Base-by-base conservation (phyloP, 2,888 invertebrate genomes). In the Andrena hattorfiana region DNA sequence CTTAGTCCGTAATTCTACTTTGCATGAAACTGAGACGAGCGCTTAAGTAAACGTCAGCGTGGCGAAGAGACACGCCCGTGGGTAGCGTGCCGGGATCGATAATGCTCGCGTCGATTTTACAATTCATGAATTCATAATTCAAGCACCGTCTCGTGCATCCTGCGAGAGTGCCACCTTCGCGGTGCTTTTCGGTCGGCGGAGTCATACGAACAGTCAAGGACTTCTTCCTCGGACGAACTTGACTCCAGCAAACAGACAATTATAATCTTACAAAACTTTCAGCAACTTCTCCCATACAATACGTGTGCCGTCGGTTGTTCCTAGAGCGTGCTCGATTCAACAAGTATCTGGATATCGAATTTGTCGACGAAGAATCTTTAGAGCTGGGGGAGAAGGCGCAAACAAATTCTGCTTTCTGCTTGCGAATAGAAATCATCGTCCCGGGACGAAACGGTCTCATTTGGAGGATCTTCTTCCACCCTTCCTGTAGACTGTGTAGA, bases 111-210 rank as follows among this genome's bases (percentile, higher is more conserved):
- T 86, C 89, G 91, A 91, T 92, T 92, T 92, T 89, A 91, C 91
- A 91, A 91, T 92, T 92, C 90, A 91, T 91, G 91, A 92, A 92
- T 92, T 89, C 90, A 92, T 92, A 92, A 92, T 92, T 92, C 90
- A 89, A 90, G 88, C 84, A 72, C 77, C 84, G 83, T 82, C 87
- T 85, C 67, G 63, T 59, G 60, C 83, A 83, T 85, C 85, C 84
- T 76, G 74, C 74, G 83, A 82, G 81, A 87, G 83, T 81, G 75
- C 77, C 83, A 64, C 35, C 77, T 62, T 23, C 60, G 13, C 26
- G 16, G 13, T 35, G 76, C 67, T 72, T 72, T 75, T 84, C 63
- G 81, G 30, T 67, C 77, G 73, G 42, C 30, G 59, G 13, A 10
- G 73, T 67, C 35, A 56, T 62, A 60, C 32, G 63, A 35, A 42